phyloP scores from a whole-genome alignment of 1,140 invertebrate species.

The Sitobion miscanthi region DNA sequence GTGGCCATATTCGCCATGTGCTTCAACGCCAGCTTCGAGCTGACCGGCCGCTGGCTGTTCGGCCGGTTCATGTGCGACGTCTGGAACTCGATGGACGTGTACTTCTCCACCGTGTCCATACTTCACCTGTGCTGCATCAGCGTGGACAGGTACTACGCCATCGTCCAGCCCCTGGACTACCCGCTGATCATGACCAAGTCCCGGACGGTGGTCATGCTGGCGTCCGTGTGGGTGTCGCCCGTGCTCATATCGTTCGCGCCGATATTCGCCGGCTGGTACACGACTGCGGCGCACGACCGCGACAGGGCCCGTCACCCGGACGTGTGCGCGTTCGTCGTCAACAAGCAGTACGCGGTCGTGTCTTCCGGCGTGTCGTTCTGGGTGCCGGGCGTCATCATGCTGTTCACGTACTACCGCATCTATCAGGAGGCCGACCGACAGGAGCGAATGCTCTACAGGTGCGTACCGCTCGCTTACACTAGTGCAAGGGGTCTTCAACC shows the following conservation, averaged over 20 bases:
- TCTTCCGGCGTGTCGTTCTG: conserved; percentile 96
- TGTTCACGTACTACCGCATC: conserved; percentile 90
- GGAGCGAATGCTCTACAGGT: conserved; percentile 89
- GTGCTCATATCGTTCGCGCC: conserved; percentile 93
- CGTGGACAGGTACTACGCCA: conserved; percentile 83
- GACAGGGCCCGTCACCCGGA: conserved; percentile 74
- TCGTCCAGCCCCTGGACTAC: conserved; percentile 86
- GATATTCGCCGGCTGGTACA: conserved; percentile 92
- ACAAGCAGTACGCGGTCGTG: conserved; percentile 88
- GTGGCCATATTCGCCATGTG: conserved; percentile 92
- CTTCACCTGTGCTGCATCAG: conserved; percentile 84
- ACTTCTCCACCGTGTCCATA: conserved; percentile 91
- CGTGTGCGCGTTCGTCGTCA: conserved; percentile 85
- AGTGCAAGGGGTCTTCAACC: no score
- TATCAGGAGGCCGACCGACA: conserved; percentile 90
- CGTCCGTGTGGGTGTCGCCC: conserved; percentile 88
- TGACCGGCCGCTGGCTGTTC: conserved; percentile 85
- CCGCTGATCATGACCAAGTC: conserved; percentile 84
- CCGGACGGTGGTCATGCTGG: conserved; percentile 81
- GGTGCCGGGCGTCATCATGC: conserved; percentile 93
- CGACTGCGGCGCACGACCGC: conserved; percentile 77
- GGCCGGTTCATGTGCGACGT: conserved; percentile 92
- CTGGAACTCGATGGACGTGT: conserved; percentile 94
- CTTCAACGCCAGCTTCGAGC: conserved; percentile 88
- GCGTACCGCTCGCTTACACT: conserved; percentile 60